phyloP scores from a whole-genome alignment of 2,113 vertebrate genomes.

The Rhodinocichla rosea region DNA sequence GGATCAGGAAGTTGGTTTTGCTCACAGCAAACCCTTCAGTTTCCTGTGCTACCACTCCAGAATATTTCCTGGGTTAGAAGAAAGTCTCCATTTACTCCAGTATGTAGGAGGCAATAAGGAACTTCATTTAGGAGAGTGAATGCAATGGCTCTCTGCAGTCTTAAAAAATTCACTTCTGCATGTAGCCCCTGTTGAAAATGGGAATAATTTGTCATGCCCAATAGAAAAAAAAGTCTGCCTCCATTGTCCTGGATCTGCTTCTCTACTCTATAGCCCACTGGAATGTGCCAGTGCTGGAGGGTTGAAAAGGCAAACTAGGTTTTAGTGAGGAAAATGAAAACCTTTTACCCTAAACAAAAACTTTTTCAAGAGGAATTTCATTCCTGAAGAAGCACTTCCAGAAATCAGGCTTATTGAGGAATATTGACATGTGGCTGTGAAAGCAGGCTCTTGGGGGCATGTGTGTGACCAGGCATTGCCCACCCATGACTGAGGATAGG shows the following conservation, averaged over 20 bases:
- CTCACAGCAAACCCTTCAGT: not conserved
- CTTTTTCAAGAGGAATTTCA: not conserved
- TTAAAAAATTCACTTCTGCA: not conserved
- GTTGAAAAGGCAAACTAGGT: not conserved
- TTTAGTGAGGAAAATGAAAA: not conserved
- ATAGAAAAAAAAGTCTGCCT: not conserved
- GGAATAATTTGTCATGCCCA: not conserved
- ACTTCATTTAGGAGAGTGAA: not conserved
- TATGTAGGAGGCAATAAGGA: not conserved
- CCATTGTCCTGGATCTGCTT: not conserved
- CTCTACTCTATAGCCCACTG: not conserved
- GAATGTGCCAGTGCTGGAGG: not conserved
- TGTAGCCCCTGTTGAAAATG: not conserved
- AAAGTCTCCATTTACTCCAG: not conserved
- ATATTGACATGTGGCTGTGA: not conserved
- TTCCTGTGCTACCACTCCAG: not conserved
- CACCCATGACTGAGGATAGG: fast-evolving
- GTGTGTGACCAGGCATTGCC: not conserved
- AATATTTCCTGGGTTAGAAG: not conserved
- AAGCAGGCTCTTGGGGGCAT: not conserved
- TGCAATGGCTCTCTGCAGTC: not conserved
- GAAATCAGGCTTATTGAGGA: not conserved
- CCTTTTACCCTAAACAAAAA: not conserved
- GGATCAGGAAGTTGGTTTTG: not conserved
- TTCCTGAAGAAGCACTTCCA: not conserved